These are phyloP conservation scores for Geopemphigus sp. DNA, from an alignment of 1,140 invertebrate species.

Conservation along the genomic window DNA sequence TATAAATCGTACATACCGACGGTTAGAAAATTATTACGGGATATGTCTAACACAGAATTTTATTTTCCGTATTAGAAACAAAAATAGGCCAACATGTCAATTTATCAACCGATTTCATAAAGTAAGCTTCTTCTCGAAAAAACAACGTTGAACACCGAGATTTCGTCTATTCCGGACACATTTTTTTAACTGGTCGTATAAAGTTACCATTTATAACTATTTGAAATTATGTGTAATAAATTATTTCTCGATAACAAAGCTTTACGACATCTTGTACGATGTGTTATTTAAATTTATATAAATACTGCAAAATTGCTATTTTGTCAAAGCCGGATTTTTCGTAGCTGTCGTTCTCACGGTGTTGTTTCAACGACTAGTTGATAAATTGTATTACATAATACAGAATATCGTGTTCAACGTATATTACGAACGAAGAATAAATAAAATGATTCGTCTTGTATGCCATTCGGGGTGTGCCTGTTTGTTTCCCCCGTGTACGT, in stretches of 20 bases:
- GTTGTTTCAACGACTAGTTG: not conserved
- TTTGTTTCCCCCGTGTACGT: not conserved
- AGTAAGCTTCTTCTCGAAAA: not conserved
- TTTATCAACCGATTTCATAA: conserved; percentile 22
- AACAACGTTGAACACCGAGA: not conserved
- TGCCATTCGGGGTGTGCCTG: not conserved
- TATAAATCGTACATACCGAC: conserved; percentile 20
- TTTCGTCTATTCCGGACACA: not conserved
- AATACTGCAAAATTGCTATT: not conserved
- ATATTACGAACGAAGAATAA: too few relatives aligned
- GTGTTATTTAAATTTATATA: not conserved
- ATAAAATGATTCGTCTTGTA: not conserved
- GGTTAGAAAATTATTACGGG: too few relatives aligned
- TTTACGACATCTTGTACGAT: not conserved
- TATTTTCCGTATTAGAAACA: not conserved
- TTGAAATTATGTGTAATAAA: not conserved
- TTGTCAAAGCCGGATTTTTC: not conserved
- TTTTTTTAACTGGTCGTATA: not conserved
- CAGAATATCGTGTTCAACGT: not conserved
- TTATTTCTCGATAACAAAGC: not conserved
- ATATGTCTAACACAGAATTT: not conserved
- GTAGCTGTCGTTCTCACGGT: not conserved
- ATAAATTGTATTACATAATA: not conserved
- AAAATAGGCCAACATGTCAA: not conserved
- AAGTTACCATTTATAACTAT: not conserved